A percentile compares a stretch with the other conserved stretches of the same genome.
Conservation (phyloP, 2,797 vertebrate species). For the Acrossocheilus fasciatus region DNA sequence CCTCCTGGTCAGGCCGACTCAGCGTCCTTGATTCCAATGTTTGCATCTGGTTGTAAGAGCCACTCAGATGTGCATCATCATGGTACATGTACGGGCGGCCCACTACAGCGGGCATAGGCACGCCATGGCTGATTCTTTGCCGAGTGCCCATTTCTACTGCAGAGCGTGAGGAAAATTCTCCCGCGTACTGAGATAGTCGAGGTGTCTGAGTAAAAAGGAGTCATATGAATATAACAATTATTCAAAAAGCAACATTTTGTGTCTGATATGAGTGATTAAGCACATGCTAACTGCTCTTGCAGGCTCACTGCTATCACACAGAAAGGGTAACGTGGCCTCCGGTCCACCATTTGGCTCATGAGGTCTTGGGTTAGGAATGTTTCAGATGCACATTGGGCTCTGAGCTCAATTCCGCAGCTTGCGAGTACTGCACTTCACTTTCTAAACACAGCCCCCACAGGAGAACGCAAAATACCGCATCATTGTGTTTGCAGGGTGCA, state of each 20-base stretch:
- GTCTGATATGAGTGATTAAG: conserved; percentile 15
- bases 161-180: conserved; percentile 86
- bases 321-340: neutral
- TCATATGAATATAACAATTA: neutral
- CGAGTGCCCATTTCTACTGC: conserved; percentile 81
- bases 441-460: conserved; percentile 52
- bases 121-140: conserved; percentile 72
- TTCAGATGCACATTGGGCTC: conserved; percentile 47
- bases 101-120: conserved; percentile 45
- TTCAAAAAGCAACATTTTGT: neutral
- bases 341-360: conserved; percentile 41
- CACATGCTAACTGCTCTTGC: conserved; percentile 13
- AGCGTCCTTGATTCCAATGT: conserved; percentile 67
- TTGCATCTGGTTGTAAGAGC: conserved; percentile 68
- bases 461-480: conserved; percentile 60
- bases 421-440: conserved; percentile 37
- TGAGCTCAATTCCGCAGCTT: conserved; percentile 38
- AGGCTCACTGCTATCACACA: conserved; percentile 40
- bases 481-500: conserved; percentile 52
- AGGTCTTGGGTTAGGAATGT: conserved; percentile 54
- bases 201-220: conserved; percentile 70
- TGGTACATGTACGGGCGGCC: conserved; percentile 46
- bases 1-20: conserved; percentile 70
- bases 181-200: conserved; percentile 71
- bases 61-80: conserved; percentile 57